Conservation (phyloP, 1,140 invertebrate genomes). For the Ostrea denselamellosa region DNA sequence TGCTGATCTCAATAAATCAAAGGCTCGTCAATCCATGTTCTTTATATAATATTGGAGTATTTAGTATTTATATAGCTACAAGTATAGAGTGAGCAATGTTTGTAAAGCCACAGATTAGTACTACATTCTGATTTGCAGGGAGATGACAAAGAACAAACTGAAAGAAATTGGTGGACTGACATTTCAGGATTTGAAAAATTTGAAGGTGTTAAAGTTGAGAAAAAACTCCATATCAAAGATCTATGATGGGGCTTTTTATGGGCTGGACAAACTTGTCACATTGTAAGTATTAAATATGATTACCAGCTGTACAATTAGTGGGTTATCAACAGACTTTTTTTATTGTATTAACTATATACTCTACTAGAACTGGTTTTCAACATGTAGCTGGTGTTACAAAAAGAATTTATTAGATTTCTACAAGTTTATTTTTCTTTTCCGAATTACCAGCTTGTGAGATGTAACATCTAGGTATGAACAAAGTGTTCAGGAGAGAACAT, state of each 20-base stretch:
- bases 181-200: constrained; percentile 86
- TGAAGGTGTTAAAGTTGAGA: constrained; percentile 87
- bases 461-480: constrained; percentile 17
- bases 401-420: not conserved
- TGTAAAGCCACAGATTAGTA: not conserved
- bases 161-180: constrained; percentile 87
- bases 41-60: too few species aligned
- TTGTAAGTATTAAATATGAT: constrained; percentile 81
- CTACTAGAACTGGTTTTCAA: not conserved
- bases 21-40: too few species aligned
- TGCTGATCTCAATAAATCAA: too few species aligned
- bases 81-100: too few species aligned
- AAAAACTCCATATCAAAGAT: constrained; percentile 88
- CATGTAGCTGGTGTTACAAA: not conserved
- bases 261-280: constrained; percentile 86
- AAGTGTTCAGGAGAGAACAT: constrained; percentile 25
- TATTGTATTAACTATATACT: not conserved
- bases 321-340: not conserved
- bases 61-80: too few species aligned
- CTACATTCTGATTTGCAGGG: constrained; percentile 80
- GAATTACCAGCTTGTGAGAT: not conserved
- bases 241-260: constrained; percentile 92
- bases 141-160: constrained; percentile 90
- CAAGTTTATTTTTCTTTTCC: constrained; percentile 25
- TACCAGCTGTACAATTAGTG: too few species aligned